These are phyloP conservation scores for Prolemur simus DNA, from an alignment of 2,113 vertebrate genomes.

Conservation along the genomic window DNA sequence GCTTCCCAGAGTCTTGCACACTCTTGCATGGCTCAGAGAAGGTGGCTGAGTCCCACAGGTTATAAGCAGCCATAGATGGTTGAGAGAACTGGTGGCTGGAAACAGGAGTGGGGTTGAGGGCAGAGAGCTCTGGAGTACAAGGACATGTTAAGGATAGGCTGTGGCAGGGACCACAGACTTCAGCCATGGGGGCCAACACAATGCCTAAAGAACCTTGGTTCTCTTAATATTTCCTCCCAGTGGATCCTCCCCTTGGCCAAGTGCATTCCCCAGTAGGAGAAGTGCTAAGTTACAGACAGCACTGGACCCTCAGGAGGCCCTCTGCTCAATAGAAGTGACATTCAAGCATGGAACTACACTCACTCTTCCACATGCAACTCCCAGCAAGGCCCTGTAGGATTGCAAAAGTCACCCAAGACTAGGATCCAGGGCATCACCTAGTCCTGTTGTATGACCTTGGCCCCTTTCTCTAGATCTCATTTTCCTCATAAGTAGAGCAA, in stretches of 20 bases:
- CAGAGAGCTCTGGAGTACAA: neutral
- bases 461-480: neutral
- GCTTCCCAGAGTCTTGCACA: neutral
- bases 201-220: neutral
- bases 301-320: neutral
- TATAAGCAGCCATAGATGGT: fast-evolving
- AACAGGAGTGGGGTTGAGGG: neutral
- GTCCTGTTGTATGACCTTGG: neutral
- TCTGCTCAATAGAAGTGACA: neutral
- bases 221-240: neutral
- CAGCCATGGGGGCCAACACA: neutral
- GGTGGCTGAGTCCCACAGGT: neutral
- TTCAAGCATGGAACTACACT: neutral
- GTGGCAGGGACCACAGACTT: neutral
- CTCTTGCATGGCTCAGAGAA: neutral
- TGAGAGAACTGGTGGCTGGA: neutral
- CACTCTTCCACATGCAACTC: neutral
- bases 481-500: neutral
- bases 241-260: neutral
- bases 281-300: neutral
- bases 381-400: neutral
- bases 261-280: neutral
- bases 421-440: neutral
- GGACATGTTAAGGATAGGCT: neutral
- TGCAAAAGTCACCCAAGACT: neutral